phyloP scores from a whole-genome alignment of 2,888 invertebrate genomes.

The Drosophila acutilabella region DNA sequence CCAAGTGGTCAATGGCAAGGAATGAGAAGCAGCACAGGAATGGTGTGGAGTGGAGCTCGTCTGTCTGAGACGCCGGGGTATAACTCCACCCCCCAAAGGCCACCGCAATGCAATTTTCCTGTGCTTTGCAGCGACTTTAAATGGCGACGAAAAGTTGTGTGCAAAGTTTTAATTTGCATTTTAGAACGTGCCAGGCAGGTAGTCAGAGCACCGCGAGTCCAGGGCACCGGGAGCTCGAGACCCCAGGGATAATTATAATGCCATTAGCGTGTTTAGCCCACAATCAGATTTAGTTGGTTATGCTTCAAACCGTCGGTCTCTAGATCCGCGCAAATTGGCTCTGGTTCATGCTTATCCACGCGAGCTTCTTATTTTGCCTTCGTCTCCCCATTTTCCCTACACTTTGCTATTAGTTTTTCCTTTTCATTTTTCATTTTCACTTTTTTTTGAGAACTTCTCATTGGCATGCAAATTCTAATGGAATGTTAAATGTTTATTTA shows the following conservation, averaged over 20 bases:
- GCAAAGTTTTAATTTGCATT: conserved; percentile 74
- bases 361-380: neutral
- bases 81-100: neutral
- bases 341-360: conserved; percentile 48
- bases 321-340: conserved; percentile 63
- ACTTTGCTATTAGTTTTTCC: neutral
- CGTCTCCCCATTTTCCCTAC: neutral
- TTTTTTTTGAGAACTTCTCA: conserved; percentile 17
- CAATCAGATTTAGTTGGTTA: conserved; percentile 69
- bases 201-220: conserved; percentile 10
- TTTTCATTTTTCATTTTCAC: no score
- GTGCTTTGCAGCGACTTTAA: conserved; percentile 62
- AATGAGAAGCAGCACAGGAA: neutral
- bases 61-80: conserved; percentile 2
- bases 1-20: conserved; percentile 22
- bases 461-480: conserved; percentile 70
- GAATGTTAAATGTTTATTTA: conserved; percentile 79
- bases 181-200: conserved; percentile 48
- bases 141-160: conserved; percentile 61
- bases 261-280: conserved; percentile 79
- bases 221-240: conserved; percentile 9
- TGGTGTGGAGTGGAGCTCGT: neutral
- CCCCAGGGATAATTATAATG: conserved; percentile 78
- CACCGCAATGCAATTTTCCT: conserved; percentile 70
- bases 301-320: conserved; percentile 18